Base-by-base conservation (phyloP, 2,797 vertebrate genomes). In the Champsocephalus esox region DNA sequence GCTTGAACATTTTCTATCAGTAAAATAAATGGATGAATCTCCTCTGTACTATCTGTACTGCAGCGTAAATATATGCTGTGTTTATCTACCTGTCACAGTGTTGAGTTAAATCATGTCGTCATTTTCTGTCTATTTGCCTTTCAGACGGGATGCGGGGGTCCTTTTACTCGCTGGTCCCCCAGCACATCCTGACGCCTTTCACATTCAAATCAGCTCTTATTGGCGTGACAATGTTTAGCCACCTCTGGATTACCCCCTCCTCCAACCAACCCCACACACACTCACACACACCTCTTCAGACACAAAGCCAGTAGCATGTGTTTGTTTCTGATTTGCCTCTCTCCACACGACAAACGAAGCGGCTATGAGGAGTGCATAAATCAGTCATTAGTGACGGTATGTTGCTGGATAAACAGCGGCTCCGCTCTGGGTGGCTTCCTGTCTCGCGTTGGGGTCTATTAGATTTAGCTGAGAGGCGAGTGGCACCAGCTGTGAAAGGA, bases 191-290 rank as follows among this genome's bases (percentile, higher is more conserved):
- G 0, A 21, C 8, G 41, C 70, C 71, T 76, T 91, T 89, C 82
- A 85, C 60, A 90, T 87, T 85, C 82, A 90, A 91, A 90, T 89
- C 21, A 76, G 79, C 66, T 68, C 60, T 87, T 73, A 91, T 84
- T 86, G 86, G 77, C 66, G 68, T 86, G 87, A 82, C 81, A 75
- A 54, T 84, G 80, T 87, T 86, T 72, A 69, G 51, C 19, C 80
- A 86, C 80, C 84, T 82, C 77, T 85, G 80, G 76, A 82, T 79
- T 44, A 54, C 46, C 66, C 67, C 65, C 65, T 41, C 77, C 49
- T 61, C 56, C 46, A 13, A 7, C 16, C 65, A 73, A 70, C 54
- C 79, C 67, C 85, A 72, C 57, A 51, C 55, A 54, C 51, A 76
- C 28, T 49, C 38, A 58, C 38, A 59, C 58, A 59, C 66, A 34